Conservation (phyloP, 2,797 vertebrate genomes). For the Ataeniobius toweri region DNA sequence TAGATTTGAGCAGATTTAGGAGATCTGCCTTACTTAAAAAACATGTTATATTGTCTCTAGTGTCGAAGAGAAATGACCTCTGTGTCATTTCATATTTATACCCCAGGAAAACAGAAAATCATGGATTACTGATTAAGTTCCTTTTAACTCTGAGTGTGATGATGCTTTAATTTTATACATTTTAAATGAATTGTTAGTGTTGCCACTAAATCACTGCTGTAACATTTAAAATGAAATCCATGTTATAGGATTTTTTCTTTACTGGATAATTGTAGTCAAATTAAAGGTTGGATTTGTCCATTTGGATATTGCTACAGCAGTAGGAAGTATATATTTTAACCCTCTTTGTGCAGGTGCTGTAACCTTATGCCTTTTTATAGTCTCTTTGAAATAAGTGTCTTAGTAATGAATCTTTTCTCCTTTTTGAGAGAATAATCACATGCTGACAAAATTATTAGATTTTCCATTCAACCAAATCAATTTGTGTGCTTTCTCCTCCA, state of each 20-base stretch:
- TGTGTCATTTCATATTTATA: neutral
- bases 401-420: neutral
- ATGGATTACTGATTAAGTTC: neutral
- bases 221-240: neutral
- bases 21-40: neutral
- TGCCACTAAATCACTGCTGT: neutral
- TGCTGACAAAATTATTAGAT: neutral
- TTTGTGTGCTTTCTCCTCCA: slow-evolving; percentile 88
- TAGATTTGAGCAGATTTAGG: no score
- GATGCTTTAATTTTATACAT: neutral
- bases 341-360: neutral
- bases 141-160: neutral
- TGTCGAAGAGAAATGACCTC: neutral
- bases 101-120: neutral
- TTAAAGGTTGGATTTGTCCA: neutral
- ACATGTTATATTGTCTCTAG: neutral
- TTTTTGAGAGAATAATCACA: neutral
- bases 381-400: neutral
- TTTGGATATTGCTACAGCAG: neutral
- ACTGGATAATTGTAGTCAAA: neutral
- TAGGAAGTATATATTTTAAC: neutral
- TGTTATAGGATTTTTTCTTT: neutral
- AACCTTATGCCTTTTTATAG: neutral
- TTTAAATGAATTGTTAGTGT: no score
- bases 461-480: slow-evolving; percentile 52